phyloP scores from a whole-genome alignment of 2,797 vertebrate genomes.

The Acomys russatus region DNA sequence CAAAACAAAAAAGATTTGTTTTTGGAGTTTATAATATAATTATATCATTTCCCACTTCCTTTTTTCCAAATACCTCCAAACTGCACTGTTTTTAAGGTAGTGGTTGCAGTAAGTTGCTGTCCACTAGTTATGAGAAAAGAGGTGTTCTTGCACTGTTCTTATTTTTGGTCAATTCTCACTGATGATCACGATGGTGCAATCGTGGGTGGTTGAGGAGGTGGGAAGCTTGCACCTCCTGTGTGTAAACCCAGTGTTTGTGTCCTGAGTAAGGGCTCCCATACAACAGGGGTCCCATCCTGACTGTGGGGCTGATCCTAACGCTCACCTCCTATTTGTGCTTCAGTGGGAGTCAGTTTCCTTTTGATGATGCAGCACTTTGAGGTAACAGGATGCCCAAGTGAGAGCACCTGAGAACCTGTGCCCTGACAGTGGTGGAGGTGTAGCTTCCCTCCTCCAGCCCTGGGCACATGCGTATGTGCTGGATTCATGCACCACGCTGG shows the following conservation, averaged over 20 bases:
- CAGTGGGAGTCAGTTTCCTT: background rate
- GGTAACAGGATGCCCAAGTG: background rate
- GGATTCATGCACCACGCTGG: background rate
- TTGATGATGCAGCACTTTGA: background rate
- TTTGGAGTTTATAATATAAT: background rate
- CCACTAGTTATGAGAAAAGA: background rate
- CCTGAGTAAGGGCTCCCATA: background rate
- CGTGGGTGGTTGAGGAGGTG: background rate
- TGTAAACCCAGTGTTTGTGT: background rate
- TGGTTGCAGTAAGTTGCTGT: background rate
- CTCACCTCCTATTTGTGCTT: background rate
- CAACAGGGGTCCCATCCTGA: background rate
- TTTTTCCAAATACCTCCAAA: background rate
- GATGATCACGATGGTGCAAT: background rate
- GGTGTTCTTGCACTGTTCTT: background rate
- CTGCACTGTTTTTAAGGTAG: background rate
- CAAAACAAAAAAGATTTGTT: background rate
- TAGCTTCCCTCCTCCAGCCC: background rate
- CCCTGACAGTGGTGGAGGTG: background rate
- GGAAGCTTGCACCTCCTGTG: background rate
- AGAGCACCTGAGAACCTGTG: background rate
- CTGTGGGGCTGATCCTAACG: background rate
- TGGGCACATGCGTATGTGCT: background rate
- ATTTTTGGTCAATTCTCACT: background rate
- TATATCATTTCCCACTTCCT: background rate